Evolutionary conservation across 2,888 invertebrate genomes (phyloP).

Genomic region (Rutpela maculata): DNA sequence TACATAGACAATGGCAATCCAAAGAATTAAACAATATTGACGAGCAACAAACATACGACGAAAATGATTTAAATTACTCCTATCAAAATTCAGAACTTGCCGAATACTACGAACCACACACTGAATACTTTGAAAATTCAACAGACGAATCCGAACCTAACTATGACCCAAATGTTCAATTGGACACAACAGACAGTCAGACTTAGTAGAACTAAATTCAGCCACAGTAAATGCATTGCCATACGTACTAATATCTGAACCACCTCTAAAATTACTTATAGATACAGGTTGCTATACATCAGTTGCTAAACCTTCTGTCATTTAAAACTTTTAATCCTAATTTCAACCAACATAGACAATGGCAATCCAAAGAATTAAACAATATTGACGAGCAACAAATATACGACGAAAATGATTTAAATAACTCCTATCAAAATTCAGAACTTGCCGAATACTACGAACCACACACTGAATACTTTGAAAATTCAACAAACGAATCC

Average conservation of each 20-base stretch:
- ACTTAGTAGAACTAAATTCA: not conserved
- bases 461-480: not conserved
- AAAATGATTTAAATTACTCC: too few species aligned
- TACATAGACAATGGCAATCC: too few species aligned
- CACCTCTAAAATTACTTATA: slow-evolving; percentile 44
- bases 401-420: not conserved
- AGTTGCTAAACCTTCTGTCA: slow-evolving; percentile 38
- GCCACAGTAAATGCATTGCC: slow-evolving; percentile 37
- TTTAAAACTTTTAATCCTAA: too few species aligned
- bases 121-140: not conserved
- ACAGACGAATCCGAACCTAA: too few species aligned
- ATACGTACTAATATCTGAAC: slow-evolving; percentile 40
- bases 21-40: not conserved
- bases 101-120: too few species aligned
- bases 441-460: too few species aligned
- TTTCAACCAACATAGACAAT: too few species aligned
- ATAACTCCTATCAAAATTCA: too few species aligned
- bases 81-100: too few species aligned
- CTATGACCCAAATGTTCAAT: too few species aligned
- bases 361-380: too few species aligned
- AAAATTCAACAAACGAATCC: not conserved
- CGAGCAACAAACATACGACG: not conserved
- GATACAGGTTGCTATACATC: slow-evolving; percentile 46
- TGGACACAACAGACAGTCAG: not conserved
- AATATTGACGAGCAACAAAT: not conserved